These are phyloP conservation scores for Cheirogaleus major DNA, from an alignment of 2,797 vertebrate genomes.

Conservation along the genomic window DNA sequence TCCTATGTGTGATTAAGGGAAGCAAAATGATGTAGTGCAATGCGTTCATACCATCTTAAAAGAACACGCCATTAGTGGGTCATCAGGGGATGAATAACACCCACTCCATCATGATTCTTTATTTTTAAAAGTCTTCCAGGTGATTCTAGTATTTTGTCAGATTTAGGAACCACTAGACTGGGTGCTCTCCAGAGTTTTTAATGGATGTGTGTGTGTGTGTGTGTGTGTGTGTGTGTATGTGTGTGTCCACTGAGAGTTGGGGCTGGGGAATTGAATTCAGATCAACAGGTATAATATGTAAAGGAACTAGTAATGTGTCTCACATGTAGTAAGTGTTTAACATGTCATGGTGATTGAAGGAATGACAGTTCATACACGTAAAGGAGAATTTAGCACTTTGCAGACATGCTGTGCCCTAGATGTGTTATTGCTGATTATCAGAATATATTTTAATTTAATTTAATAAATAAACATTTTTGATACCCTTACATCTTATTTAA, in stretches of 20 bases:
- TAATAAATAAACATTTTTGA: not conserved
- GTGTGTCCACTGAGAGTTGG: not conserved
- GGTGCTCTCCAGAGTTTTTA: not conserved
- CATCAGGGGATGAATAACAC: not conserved
- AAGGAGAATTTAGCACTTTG: not conserved
- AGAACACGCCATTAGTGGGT: not conserved
- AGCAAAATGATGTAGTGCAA: not conserved
- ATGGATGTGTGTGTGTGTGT: not conserved
- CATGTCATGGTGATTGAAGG: not conserved
- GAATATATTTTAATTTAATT: not conserved
- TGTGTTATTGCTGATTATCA: not conserved
- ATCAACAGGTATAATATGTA: not conserved
- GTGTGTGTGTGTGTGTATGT: not conserved
- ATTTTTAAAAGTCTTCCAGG: not conserved
- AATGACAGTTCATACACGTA: not conserved
- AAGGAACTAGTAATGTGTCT: not conserved
- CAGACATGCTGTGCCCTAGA: not conserved
- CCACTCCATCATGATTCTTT: not conserved
- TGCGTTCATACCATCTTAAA: not conserved
- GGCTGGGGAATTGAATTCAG: not conserved
- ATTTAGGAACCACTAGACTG: not conserved
- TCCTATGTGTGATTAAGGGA: not conserved
- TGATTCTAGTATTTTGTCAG: not conserved
- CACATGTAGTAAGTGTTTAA: not conserved
- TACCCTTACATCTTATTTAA: not conserved